Conservation (phyloP, 2,888 invertebrate species). For the Venusia cambrica region DNA sequence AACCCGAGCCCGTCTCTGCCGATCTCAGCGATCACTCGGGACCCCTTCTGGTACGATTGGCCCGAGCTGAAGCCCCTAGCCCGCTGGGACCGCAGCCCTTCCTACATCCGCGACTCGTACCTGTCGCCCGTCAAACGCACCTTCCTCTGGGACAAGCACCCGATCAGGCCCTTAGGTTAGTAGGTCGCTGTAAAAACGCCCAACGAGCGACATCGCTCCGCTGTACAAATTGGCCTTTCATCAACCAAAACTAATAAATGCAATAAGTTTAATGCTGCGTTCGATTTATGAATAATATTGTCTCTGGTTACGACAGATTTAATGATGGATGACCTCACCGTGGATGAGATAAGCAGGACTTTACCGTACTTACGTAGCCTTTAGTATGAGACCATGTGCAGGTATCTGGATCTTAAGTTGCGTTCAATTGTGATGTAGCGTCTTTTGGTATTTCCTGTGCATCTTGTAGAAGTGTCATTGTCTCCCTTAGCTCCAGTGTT, state of each 20-base stretch:
- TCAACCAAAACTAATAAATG: conserved; percentile 36
- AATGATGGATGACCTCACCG: conserved; percentile 74
- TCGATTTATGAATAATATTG: conserved; percentile 33
- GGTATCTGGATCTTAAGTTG: conserved; percentile 46
- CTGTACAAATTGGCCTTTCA: conserved; percentile 63
- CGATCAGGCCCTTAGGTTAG: conserved; percentile 94
- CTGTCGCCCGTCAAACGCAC: conserved; percentile 95
- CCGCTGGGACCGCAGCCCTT: conserved; percentile 86
- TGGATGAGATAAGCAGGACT: conserved; percentile 72
- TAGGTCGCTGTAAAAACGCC: conserved; percentile 70
- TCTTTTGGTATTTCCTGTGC: conserved; percentile 21
- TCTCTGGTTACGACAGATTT: conserved; percentile 70
- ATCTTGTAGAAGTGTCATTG: conserved; percentile 19
- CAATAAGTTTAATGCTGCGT: conserved; percentile 29
- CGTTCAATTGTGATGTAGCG: conserved; percentile 28
- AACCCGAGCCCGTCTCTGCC: conserved; percentile 90
- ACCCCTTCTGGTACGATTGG: conserved; percentile 94
- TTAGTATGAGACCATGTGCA: conserved; percentile 56
- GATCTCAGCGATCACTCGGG: conserved; percentile 89
- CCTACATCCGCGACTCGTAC: conserved; percentile 92
- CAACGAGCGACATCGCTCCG: conserved; percentile 46
- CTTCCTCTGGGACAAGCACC: conserved; percentile 95
- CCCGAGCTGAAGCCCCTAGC: conserved; percentile 90
- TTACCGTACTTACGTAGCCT: conserved; percentile 77
- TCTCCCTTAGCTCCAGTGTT: conserved; percentile 12